These are phyloP conservation scores for Drosophila navojoa DNA, from an alignment of 1,140 invertebrate genomes.

Conservation along the genomic window DNA sequence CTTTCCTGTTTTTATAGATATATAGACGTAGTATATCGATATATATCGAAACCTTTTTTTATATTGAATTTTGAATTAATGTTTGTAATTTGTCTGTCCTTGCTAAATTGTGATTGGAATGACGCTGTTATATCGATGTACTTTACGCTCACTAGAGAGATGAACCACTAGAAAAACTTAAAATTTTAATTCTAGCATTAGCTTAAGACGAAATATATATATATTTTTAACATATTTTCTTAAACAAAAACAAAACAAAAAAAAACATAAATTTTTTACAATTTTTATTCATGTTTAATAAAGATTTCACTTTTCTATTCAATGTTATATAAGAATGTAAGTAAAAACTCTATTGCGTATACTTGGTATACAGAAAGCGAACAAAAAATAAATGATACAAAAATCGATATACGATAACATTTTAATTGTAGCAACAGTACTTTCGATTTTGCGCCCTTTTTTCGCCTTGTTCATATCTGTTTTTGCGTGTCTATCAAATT, in stretches of 20 bases:
- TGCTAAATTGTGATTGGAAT: slow-evolving; percentile 65
- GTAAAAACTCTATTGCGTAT: not conserved
- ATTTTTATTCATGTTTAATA: slow-evolving; percentile 9
- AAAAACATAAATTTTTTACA: not conserved
- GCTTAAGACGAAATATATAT: slow-evolving; percentile 10
- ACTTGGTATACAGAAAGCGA: not conserved
- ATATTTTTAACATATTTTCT: slow-evolving; percentile 15
- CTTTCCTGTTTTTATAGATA: not conserved
- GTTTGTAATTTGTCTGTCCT: slow-evolving; percentile 24
- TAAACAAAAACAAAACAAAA: not conserved
- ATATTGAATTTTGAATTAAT: slow-evolving; percentile 4
- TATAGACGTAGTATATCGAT: no score
- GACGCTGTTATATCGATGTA: slow-evolving; percentile 58
- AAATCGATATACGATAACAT: not conserved
- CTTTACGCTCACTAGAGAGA: slow-evolving; percentile 35
- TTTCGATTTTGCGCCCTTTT: no score
- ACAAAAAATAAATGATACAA: not conserved
- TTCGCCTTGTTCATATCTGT: not conserved
- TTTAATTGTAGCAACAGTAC: slow-evolving; percentile 2
- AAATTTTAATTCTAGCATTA: slow-evolving; percentile 20
- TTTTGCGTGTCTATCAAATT: not conserved
- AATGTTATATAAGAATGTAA: not conserved
- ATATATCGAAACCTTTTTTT: slow-evolving; percentile 2
- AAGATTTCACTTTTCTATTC: slow-evolving; percentile 1
- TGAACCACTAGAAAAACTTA: slow-evolving; percentile 21